Base-by-base conservation (phyloP, 2,113 vertebrate species). In the Falcunculus frontatus region DNA sequence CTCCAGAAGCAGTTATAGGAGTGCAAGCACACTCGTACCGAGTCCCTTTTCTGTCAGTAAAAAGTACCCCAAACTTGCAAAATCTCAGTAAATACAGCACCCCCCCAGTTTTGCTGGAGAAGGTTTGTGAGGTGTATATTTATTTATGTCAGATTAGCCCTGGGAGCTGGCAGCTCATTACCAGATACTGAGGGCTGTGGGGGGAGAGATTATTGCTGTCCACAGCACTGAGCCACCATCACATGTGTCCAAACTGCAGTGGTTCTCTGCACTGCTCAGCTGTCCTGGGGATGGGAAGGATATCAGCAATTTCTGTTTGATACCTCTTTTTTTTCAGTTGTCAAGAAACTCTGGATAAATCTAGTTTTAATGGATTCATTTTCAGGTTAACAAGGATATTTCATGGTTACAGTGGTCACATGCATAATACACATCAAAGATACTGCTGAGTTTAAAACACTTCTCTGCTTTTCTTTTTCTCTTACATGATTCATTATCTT, bases 171-270 rank as follows among this genome's bases (percentile, higher is more conserved):
- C 49, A 80, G 68, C 37, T 75, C 3, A 1, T 22, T 22, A 12
- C 7, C 29, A 49, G 18, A 6, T 25, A 5, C 7, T 30, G 33
- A 14, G 6, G 27, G 11, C 3, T 16, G 18, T 23, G 16, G 7
- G 20, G n/a, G 19, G 9, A 22, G 33, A 37, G 27, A 18, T 50
- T 55, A 22, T 68, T 60, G n/a, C 47, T 72, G 8, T 63, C 46
- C 5, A 0, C 29, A 5, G 20, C 32, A 7, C 32, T 30, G 53
- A 64, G 57, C 44, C 23, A 26, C 13, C 9, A 5, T 29, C 25
- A 13, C 30, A 33, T 2, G 0, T 30, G 32, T 65, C 68, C 9
- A 4, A 37, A 0, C 29, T 63, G 13, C 19, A 1, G 44, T 35
- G 17, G 27, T 74, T 59, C 44, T 88, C 42, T 76, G 59, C n/a